Percentiles rank a stretch among this genome's conserved stretches.
These are phyloP conservation scores for Nudaria mundana DNA, from an alignment of 2,888 invertebrate genomes.

Conservation along the genomic window DNA sequence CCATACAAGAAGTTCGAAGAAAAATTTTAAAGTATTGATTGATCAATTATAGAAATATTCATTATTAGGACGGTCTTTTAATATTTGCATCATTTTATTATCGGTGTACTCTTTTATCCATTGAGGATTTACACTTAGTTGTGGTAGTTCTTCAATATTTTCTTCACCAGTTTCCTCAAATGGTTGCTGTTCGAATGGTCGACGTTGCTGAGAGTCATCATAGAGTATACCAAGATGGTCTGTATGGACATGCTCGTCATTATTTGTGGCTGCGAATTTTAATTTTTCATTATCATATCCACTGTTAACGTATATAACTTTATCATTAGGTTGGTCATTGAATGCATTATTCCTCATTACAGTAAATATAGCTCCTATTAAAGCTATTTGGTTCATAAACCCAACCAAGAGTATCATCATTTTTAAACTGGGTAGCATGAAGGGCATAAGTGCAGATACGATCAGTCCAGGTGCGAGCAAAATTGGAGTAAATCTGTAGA, in stretches of 20 bases:
- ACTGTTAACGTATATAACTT: constrained; percentile 79
- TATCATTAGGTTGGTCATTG: constrained; percentile 74
- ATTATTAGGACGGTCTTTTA: constrained; percentile 15
- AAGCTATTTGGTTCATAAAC: constrained; percentile 85
- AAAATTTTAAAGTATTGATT: too few species aligned
- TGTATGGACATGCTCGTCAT: constrained; percentile 30
- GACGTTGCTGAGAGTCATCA: constrained; percentile 17
- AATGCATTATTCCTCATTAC: constrained; percentile 82
- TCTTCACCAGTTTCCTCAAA: constrained; percentile 28
- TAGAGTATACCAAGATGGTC: constrained; percentile 23
- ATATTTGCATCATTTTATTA: constrained; percentile 17
- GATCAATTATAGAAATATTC: too few species aligned
- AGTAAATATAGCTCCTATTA: constrained; percentile 82
- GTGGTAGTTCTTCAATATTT: constrained; percentile 34
- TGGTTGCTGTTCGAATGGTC: constrained; percentile 1
- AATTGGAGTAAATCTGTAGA: constrained; percentile 73
- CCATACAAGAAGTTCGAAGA: too few species aligned
- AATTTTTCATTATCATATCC: constrained; percentile 77
- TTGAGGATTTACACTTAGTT: constrained; percentile 16
- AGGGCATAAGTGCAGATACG: constrained; percentile 85
- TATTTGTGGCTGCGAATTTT: constrained; percentile 23
- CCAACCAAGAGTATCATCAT: constrained; percentile 83
- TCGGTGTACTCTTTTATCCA: constrained; percentile 27
- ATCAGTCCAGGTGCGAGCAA: constrained; percentile 83
- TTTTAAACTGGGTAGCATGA: constrained; percentile 84